Evolutionary conservation across 2,797 vertebrate genomes (phyloP).

Genomic region (Setipinna tenuifilis): DNA sequence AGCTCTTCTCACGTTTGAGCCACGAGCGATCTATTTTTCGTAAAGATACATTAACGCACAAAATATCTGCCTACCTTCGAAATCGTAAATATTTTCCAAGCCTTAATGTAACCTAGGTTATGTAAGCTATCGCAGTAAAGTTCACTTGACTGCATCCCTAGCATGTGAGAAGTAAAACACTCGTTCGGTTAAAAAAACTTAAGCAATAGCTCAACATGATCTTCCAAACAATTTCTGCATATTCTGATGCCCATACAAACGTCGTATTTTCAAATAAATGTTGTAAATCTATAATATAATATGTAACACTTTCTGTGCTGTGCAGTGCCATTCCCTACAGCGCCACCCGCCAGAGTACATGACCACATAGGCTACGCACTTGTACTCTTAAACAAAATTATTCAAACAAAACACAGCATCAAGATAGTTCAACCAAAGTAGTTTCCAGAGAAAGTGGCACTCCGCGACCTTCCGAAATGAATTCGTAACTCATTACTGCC

Average conservation of each 20-base stretch:
- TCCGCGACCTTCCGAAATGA: conserved; percentile 34
- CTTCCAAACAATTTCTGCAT: background rate
- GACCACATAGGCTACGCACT: conserved; percentile 57
- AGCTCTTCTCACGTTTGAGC: conserved; percentile 15
- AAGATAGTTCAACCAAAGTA: conserved; percentile 40
- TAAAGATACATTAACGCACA: conserved; percentile 10
- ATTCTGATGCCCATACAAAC: background rate
- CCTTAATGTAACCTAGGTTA: conserved; percentile 24
- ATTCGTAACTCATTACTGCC: conserved; percentile 25
- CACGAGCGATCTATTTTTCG: background rate
- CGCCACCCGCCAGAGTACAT: conserved; percentile 61
- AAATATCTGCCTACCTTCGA: background rate
- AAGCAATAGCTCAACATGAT: background rate
- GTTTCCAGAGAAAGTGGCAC: conserved; percentile 39
- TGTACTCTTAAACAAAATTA: conserved; percentile 57
- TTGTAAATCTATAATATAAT: conserved; percentile 14
- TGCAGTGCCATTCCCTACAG: conserved; percentile 56
- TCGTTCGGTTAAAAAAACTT: background rate
- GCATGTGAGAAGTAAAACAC: conserved; percentile 3
- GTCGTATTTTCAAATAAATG: background rate
- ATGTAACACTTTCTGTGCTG: conserved; percentile 26
- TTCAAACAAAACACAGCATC: conserved; percentile 57
- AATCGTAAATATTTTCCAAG: background rate
- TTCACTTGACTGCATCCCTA: conserved; percentile 25
- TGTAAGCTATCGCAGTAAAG: conserved; percentile 22